Percentiles rank a stretch among this genome's conserved stretches.
phyloP scores from a whole-genome alignment of 2,888 invertebrate species.

The Sphaerophoria rueppellii region DNA sequence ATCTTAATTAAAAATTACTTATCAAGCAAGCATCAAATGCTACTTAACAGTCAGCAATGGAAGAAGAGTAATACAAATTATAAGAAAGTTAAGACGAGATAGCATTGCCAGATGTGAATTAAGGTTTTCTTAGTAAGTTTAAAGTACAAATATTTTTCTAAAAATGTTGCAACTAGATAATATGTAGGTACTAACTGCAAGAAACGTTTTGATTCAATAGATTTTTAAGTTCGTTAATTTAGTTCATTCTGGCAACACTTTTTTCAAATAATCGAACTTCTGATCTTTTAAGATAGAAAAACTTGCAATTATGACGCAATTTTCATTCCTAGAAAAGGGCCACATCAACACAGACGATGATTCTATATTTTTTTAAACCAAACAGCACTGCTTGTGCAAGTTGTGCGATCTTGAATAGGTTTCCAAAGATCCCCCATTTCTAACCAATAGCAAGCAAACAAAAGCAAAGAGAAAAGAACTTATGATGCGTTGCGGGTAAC shows the following conservation, averaged over 20 bases:
- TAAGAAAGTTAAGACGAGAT: neutral
- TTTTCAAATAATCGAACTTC: neutral
- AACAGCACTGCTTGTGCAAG: constrained; percentile 16
- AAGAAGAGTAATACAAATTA: neutral
- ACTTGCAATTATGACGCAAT: neutral
- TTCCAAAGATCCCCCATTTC: neutral
- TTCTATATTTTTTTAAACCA: neutral
- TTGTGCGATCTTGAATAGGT: constrained; percentile 40
- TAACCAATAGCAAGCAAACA: neutral
- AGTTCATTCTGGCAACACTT: neutral
- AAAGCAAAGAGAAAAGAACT: constrained; percentile 1
- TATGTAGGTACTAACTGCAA: no score
- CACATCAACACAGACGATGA: neutral
- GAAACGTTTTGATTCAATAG: no score
- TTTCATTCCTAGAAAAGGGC: constrained; percentile 41
- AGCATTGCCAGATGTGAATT: no score
- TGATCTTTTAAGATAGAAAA: neutral
- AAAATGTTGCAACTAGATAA: no score
- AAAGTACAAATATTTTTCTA: no score
- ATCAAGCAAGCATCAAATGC: constrained; percentile 47
- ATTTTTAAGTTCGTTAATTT: no score
- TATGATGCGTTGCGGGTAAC: constrained; percentile 20
- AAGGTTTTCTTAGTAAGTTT: no score
- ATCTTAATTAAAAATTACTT: constrained; percentile 43
- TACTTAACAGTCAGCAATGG: neutral